Evolutionary conservation across 30 jellyfish, hydroid and myxozoan genomes (phyloP).

Genomic region (Turritopsis dohrnii): DNA sequence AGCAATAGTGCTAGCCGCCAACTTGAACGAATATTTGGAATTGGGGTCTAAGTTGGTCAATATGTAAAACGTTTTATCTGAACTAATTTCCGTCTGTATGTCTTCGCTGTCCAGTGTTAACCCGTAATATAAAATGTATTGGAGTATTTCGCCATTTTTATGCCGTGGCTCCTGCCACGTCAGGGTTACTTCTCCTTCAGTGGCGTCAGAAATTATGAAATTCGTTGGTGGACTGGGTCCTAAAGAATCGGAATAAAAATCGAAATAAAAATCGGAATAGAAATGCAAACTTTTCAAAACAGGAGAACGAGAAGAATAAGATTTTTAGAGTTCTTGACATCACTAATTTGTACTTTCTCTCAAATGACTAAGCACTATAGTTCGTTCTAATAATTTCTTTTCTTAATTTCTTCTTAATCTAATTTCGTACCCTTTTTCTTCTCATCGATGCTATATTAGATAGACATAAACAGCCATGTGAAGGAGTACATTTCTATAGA

Average conservation of each 20-base stretch:
- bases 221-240: slow-evolving; percentile 59
- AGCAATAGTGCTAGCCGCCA: slow-evolving; percentile 74
- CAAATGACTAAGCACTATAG: too few species aligned
- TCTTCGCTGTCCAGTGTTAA: slow-evolving; percentile 32
- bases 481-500: too few species aligned
- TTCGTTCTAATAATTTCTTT: too few species aligned
- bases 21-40: slow-evolving; percentile 46
- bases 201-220: slow-evolving; percentile 50
- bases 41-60: slow-evolving; percentile 37
- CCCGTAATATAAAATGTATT: slow-evolving; percentile 43
- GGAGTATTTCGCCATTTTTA: slow-evolving; percentile 47
- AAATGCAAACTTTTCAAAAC: too few species aligned
- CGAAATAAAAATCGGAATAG: background rate
- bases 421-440: too few species aligned
- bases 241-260: background rate
- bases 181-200: slow-evolving; percentile 51
- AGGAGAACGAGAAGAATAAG: too few species aligned
- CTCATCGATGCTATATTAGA: too few species aligned
- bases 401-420: too few species aligned
- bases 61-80: background rate
- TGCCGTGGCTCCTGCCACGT: slow-evolving; percentile 68
- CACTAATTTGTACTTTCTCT: too few species aligned
- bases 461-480: too few species aligned
- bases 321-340: too few species aligned
- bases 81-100: background rate